Evolutionary conservation across 2,797 vertebrate species (phyloP).

Genomic region (Chloroceryle inda): DNA sequence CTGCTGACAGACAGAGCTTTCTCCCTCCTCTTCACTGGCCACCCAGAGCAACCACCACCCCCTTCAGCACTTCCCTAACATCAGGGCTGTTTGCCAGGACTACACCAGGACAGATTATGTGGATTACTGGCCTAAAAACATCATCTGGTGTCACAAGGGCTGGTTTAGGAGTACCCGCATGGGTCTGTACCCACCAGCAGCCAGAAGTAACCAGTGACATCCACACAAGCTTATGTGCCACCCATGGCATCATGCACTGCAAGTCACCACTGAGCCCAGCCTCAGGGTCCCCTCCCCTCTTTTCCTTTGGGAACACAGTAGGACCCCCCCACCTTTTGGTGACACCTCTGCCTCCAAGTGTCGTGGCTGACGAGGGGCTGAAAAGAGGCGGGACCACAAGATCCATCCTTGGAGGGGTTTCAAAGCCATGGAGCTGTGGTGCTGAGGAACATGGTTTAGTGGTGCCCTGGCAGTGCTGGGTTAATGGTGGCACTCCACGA

Average conservation of each 20-base stretch:
- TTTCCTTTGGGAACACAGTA: not conserved
- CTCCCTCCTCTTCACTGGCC: not conserved
- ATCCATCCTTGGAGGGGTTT: not conserved
- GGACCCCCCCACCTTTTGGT: not conserved
- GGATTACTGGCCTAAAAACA: not conserved
- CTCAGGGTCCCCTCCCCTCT: accelerated
- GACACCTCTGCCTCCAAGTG: not conserved
- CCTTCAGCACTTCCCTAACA: not conserved
- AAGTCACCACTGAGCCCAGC: not conserved
- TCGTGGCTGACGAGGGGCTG: accelerated
- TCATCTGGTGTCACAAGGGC: accelerated
- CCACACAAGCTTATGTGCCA: accelerated
- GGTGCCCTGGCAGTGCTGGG: not conserved
- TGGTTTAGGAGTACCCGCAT: accelerated
- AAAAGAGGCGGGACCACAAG: not conserved
- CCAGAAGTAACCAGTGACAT: not conserved
- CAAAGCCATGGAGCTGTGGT: not conserved
- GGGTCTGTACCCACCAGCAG: not conserved
- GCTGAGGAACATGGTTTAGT: not conserved
- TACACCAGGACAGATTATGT: accelerated
- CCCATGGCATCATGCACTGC: not conserved
- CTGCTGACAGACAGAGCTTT: not conserved
- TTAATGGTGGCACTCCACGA: not conserved
- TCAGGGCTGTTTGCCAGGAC: not conserved
- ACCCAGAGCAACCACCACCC: not conserved